phyloP scores from a whole-genome alignment of 2,888 invertebrate species.

The Amphipoea oculea region DNA sequence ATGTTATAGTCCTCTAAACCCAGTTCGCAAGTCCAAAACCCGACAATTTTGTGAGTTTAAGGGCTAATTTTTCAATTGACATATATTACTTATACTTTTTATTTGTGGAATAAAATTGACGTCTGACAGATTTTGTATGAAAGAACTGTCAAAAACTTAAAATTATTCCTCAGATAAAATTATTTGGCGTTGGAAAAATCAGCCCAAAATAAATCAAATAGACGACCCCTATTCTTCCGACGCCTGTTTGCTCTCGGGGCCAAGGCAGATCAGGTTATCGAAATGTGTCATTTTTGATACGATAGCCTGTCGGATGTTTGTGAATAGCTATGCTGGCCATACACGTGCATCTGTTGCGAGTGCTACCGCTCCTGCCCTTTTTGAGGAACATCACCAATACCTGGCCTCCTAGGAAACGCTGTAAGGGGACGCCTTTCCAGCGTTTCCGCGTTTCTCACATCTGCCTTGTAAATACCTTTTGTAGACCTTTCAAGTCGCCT shows the following conservation, averaged over 20 bases:
- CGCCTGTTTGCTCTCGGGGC: too few relatives aligned
- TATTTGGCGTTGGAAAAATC: too few relatives aligned
- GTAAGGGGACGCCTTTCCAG: not conserved
- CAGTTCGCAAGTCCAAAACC: not conserved
- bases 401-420: not conserved
- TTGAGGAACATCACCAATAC: not conserved
- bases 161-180: too few relatives aligned
- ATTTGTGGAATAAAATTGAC: too few relatives aligned
- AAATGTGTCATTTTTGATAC: not conserved
- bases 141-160: too few relatives aligned
- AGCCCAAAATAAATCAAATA: too few relatives aligned
- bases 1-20: too few relatives aligned
- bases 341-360: not conserved
- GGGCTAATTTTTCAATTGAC: too few relatives aligned
- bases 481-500: not conserved
- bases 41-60: not conserved
- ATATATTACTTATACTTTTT: too few relatives aligned
- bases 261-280: too few relatives aligned
- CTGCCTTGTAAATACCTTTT: not conserved
- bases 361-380: not conserved
- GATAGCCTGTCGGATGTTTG: not conserved
- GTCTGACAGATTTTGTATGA: too few relatives aligned
- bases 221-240: too few relatives aligned
- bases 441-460: not conserved
- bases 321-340: not conserved